phyloP scores from a whole-genome alignment of 2,113 vertebrate species.

The Pampusana beccarii region DNA sequence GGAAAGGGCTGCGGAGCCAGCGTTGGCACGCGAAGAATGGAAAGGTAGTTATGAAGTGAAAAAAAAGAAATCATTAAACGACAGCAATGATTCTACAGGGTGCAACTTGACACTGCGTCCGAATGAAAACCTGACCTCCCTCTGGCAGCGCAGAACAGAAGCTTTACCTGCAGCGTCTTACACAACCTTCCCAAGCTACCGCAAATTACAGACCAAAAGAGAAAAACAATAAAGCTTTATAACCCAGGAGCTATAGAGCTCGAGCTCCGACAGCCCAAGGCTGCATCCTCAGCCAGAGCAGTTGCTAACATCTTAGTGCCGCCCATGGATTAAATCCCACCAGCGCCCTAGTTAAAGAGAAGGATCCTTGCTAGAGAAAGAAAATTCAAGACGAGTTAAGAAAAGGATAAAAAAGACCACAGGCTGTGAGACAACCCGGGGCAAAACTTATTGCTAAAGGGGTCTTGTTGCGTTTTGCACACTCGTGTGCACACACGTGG shows the following conservation, averaged over 20 bases:
- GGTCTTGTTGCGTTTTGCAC: neutral
- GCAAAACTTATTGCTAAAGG: neutral
- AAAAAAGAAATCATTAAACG: neutral
- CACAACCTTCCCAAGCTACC: neutral
- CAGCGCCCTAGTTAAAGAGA: neutral
- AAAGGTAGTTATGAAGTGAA: neutral
- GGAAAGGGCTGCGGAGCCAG: neutral
- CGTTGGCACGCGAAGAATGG: neutral
- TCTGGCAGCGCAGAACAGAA: neutral
- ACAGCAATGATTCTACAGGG: neutral
- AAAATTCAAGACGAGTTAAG: neutral
- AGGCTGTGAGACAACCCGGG: neutral
- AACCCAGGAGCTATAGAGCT: neutral
- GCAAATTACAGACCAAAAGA: neutral
- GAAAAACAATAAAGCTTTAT: neutral
- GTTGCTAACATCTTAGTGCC: neutral
- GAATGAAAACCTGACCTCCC: neutral
- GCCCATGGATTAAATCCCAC: fast-evolving
- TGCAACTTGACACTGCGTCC: neutral
- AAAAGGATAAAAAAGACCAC: neutral
- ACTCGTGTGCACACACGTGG: fast-evolving
- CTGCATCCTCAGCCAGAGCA: neutral
- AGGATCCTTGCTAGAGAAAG: neutral
- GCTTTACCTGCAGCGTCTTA: neutral
- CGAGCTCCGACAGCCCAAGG: neutral